Evolutionary conservation across 2,113 vertebrate species (phyloP).

Genomic region (Axis porcinus): DNA sequence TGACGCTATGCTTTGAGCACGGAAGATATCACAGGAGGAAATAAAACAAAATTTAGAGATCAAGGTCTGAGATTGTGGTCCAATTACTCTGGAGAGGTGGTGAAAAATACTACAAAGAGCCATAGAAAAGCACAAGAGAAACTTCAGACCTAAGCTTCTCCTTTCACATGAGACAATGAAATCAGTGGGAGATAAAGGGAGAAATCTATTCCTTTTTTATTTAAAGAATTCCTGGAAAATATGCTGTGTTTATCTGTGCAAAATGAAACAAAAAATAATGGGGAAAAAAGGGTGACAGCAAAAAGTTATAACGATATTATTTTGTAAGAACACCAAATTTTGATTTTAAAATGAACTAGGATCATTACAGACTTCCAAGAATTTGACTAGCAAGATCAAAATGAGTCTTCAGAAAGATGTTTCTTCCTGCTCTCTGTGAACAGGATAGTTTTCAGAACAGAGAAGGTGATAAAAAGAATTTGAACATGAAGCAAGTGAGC

Average conservation of each 20-base stretch:
- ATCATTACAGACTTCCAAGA: background rate
- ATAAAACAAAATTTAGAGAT: conserved; percentile 57
- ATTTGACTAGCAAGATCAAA: conserved; percentile 24
- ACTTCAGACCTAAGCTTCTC: background rate
- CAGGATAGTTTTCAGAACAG: background rate
- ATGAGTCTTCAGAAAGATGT: background rate
- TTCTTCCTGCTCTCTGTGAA: background rate
- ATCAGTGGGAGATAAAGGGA: background rate
- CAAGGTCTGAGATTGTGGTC: background rate
- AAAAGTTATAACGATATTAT: background rate
- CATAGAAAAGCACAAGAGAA: background rate
- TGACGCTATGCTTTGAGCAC: background rate
- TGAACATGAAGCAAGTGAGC: background rate
- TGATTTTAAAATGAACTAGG: background rate
- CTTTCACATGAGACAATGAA: background rate
- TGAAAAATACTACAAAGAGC: conserved; percentile 15
- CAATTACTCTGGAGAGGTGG: background rate
- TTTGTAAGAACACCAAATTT: background rate
- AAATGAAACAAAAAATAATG: background rate
- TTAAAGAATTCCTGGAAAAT: background rate
- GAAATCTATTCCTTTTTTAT: background rate
- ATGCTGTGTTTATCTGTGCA: background rate
- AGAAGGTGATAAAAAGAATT: background rate
- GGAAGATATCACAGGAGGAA: conserved; percentile 44
- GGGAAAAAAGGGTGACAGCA: background rate